phyloP scores from a whole-genome alignment of 2,888 invertebrate genomes.

The Gisinianus flammeolus region DNA sequence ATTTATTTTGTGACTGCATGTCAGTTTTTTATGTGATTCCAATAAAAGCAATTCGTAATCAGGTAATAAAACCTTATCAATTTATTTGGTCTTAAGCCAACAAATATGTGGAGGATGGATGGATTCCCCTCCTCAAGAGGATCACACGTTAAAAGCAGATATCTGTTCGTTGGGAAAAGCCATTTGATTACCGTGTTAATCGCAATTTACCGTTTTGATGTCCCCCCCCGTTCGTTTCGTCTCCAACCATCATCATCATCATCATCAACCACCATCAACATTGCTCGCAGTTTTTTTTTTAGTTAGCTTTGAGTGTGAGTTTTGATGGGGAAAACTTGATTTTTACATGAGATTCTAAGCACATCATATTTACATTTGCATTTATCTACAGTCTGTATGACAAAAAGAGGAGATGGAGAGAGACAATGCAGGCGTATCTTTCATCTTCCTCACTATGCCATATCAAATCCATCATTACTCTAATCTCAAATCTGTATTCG shows the following conservation, averaged over 20 bases:
- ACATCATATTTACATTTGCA: too few species aligned
- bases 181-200: conserved; percentile 36
- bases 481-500: neutral
- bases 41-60: conserved; percentile 19
- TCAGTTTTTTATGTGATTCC: neutral
- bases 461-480: neutral
- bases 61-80: conserved; percentile 23
- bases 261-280: neutral
- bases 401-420: too few species aligned
- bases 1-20: neutral
- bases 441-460: neutral
- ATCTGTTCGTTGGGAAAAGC: conserved; percentile 30
- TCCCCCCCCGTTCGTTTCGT: neutral
- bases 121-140: neutral
- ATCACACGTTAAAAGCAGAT: conserved; percentile 35
- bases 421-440: neutral
- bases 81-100: conserved; percentile 25
- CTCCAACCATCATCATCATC: neutral
- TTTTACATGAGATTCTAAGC: neutral
- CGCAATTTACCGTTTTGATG: conserved; percentile 25
- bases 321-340: conserved; percentile 12
- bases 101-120: neutral
- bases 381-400: neutral
- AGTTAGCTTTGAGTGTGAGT: neutral
- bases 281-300: neutral